Conservation (phyloP, 2,888 invertebrate species). For the Auanema sp. region DNA sequence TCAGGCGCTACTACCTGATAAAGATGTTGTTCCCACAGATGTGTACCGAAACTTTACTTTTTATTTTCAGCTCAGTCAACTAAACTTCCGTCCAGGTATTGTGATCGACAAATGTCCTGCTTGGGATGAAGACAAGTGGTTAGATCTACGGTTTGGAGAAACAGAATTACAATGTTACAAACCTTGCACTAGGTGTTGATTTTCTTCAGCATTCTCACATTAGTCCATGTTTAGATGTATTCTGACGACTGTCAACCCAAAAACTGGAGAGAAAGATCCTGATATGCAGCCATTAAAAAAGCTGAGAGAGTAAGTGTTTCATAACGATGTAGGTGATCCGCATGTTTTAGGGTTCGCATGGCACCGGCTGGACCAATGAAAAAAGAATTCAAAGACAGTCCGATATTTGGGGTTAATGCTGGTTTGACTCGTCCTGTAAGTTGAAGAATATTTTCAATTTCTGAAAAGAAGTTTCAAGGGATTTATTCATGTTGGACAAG, state of each 20-base stretch:
- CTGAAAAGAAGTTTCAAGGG: constrained; percentile 13
- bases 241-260: constrained; percentile 41
- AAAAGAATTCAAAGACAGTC: constrained; percentile 35
- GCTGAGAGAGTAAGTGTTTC: constrained; percentile 30
- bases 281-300: constrained; percentile 45
- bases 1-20: too few species aligned
- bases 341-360: constrained; percentile 33
- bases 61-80: constrained; percentile 28
- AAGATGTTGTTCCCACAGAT: constrained; percentile 11
- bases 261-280: constrained; percentile 33
- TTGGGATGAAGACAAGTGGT: constrained; percentile 59
- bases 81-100: constrained; percentile 58
- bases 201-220: not conserved
- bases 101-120: constrained; percentile 47
- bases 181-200: constrained; percentile 51
- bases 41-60: constrained; percentile 6
- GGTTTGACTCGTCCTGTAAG: constrained; percentile 16
- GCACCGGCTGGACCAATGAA: constrained; percentile 42
- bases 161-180: constrained; percentile 55
- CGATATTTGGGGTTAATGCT: constrained; percentile 49
- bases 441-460: not conserved
- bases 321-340: not conserved
- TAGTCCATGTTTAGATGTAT: constrained; percentile 29
- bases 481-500: constrained; percentile 44
- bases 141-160: constrained; percentile 52